Evolutionary conservation across 2,113 vertebrate species (phyloP).

Genomic region (Callocephalon fimbriatum): DNA sequence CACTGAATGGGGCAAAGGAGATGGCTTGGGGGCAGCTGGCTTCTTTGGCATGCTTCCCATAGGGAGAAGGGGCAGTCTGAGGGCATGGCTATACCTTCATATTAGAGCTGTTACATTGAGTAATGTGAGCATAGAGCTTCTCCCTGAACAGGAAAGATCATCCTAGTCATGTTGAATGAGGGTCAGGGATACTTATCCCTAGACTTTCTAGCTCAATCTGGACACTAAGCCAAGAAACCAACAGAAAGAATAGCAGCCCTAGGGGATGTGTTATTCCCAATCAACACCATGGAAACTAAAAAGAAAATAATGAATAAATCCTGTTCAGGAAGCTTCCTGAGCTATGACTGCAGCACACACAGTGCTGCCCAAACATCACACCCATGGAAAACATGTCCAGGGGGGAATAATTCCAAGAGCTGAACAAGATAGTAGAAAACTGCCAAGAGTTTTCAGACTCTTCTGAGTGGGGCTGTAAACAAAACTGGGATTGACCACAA

Average conservation of each 20-base stretch:
- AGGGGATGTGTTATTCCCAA: not conserved
- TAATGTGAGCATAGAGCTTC: not conserved
- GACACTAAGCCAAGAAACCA: not conserved
- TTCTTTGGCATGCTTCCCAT: not conserved
- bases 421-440: not conserved
- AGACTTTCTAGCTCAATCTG: not conserved
- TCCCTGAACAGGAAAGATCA: not conserved
- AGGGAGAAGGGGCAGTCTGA: not conserved
- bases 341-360: not conserved
- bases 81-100: not conserved
- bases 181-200: not conserved
- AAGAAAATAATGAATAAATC: not conserved
- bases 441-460: not conserved
- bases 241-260: not conserved
- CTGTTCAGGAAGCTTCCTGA: not conserved
- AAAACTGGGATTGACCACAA: not conserved
- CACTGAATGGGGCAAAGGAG: not conserved
- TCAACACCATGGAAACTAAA: not conserved
- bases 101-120: not conserved
- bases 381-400: slow-evolving; percentile 21
- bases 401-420: not conserved
- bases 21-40: not conserved
- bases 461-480: not conserved
- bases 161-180: not conserved
- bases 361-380: not conserved